These are phyloP conservation scores for Tragulus kanchil DNA, from an alignment of 2,113 vertebrate genomes.

Conservation along the genomic window DNA sequence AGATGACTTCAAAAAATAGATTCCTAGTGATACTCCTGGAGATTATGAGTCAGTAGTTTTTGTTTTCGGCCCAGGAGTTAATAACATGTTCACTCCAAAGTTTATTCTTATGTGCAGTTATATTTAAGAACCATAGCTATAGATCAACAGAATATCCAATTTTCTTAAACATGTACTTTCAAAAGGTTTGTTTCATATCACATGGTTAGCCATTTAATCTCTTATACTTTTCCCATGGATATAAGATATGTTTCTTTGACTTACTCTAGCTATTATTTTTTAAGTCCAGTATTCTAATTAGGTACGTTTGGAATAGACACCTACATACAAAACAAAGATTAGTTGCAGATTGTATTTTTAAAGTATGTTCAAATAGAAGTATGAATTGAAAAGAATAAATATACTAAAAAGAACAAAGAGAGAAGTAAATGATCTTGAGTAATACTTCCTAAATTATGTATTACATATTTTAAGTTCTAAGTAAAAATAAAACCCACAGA, in stretches of 20 bases:
- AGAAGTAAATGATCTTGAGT: background rate
- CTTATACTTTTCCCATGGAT: background rate
- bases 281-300: constrained; percentile 40
- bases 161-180: constrained; percentile 9
- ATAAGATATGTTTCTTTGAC: background rate
- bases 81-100: background rate
- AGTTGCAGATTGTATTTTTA: background rate
- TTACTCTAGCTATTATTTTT: constrained; percentile 18
- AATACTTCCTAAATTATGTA: background rate
- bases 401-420: background rate
- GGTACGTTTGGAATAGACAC: constrained; percentile 4
- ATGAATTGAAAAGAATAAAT: background rate
- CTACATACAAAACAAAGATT: constrained; percentile 35
- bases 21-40: background rate
- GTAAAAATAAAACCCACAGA: constrained; percentile 22
- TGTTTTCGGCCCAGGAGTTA: background rate
- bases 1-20: background rate
- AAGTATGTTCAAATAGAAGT: background rate
- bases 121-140: background rate
- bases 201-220: background rate
- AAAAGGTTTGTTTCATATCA: constrained; percentile 23
- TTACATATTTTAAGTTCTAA: constrained; percentile 2
- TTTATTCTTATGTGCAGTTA: background rate
- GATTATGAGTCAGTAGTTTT: background rate
- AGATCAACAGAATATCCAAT: background rate